phyloP scores from a whole-genome alignment of 2,113 vertebrate species.

The Lontra canadensis region DNA sequence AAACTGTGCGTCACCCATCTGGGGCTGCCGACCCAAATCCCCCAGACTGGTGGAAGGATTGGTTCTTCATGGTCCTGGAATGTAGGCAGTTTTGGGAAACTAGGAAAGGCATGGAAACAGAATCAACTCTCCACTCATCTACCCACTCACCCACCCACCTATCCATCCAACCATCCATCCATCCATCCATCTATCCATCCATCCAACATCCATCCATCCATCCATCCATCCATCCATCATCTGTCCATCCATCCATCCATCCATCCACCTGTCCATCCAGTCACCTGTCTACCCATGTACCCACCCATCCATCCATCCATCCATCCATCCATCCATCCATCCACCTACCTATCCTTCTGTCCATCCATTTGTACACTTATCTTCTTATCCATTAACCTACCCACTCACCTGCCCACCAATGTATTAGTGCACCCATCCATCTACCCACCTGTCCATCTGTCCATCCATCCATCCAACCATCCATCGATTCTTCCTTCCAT shows the following conservation, averaged over 20 bases:
- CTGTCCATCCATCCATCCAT: neutral
- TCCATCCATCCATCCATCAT: no score
- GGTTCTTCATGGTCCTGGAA: neutral
- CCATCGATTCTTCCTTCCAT: no score
- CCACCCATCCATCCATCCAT: no score
- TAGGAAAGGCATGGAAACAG: neutral
- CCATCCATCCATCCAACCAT: no score
- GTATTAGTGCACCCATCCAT: no score
- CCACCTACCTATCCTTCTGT: neutral
- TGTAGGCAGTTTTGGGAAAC: accelerated
- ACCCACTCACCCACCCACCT: neutral
- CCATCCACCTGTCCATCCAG: neutral
- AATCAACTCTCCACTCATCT: accelerated
- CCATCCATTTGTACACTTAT: neutral
- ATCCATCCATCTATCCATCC: neutral
- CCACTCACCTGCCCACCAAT: neutral
- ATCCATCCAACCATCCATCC: neutral
- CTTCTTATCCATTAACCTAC: no score
- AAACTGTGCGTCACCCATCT: accelerated
- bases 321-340: accelerated
- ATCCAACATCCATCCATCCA: accelerated
- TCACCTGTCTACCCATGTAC: no score
- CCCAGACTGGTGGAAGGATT: neutral
- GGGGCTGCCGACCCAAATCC: accelerated
- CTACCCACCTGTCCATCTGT: no score